Evolutionary conservation across 2,797 vertebrate genomes (phyloP).

Genomic region (Alca torda): DNA sequence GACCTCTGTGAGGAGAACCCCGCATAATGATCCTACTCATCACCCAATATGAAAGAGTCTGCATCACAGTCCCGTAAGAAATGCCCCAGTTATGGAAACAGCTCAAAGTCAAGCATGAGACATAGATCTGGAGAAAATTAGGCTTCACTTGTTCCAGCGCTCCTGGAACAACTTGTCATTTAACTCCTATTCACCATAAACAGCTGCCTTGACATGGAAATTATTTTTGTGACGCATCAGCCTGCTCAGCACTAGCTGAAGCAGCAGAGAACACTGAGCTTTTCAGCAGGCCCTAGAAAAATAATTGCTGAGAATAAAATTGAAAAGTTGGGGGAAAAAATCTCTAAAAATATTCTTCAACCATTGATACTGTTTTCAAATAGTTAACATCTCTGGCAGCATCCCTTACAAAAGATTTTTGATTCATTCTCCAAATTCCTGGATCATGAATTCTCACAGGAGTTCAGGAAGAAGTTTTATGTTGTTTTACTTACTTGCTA

Average conservation of each 20-base stretch:
- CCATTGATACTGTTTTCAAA: neutral
- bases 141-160: constrained; percentile 28
- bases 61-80: neutral
- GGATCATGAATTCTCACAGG: neutral
- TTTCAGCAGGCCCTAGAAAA: neutral
- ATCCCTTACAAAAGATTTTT: neutral
- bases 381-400: neutral
- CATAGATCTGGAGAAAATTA: constrained; percentile 29
- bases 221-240: neutral
- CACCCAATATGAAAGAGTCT: neutral
- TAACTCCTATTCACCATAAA: constrained; percentile 50
- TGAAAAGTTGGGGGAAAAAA: neutral
- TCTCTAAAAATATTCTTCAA: neutral
- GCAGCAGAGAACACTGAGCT: neutral
- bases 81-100: neutral
- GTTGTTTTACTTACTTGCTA: neutral
- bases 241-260: neutral
- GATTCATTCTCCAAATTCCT: neutral
- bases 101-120: neutral
- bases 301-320: neutral
- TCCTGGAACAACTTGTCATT: constrained; percentile 51
- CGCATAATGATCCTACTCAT: neutral
- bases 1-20: neutral
- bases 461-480: neutral
- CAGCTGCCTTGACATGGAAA: constrained; percentile 50